A percentile compares a stretch with the other conserved stretches of the same genome.
Evolutionary conservation across 2,888 invertebrate genomes (phyloP).

Genomic region (Sarcophaga rosellei): DNA sequence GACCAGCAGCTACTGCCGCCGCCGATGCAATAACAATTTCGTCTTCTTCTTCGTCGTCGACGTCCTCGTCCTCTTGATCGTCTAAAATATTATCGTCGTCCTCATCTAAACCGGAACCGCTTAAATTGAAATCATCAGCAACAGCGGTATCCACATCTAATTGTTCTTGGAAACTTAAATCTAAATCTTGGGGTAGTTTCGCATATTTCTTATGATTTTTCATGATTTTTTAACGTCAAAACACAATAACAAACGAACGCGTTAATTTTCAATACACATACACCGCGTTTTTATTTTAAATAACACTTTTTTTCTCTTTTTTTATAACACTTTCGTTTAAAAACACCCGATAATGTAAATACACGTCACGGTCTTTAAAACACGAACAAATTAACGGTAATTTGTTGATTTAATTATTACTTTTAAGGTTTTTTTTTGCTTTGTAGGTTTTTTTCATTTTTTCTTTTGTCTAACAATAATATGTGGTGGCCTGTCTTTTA

Average conservation of each 20-base stretch:
- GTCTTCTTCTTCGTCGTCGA: constrained; percentile 77
- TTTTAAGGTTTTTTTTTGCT: constrained; percentile 4
- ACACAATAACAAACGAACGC: not conserved
- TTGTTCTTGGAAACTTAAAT: constrained; percentile 79
- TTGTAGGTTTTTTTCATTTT: constrained; percentile 34
- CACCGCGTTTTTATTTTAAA: constrained; percentile 2
- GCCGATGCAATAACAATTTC: constrained; percentile 75
- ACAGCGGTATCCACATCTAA: constrained; percentile 76
- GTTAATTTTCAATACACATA: not conserved
- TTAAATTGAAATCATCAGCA: constrained; percentile 71
- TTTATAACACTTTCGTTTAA: not conserved
- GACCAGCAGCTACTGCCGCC: constrained; percentile 68
- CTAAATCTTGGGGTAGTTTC: constrained; percentile 81
- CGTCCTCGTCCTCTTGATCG: constrained; percentile 70
- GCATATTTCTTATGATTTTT: constrained; percentile 81
- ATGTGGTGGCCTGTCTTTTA: not conserved
- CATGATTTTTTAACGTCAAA: constrained; percentile 70
- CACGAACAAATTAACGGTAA: not conserved
- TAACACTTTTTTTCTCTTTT: not conserved
- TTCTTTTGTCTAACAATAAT: not conserved
- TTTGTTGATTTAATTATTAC: not conserved
- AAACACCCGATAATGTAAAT: not conserved
- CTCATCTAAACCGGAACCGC: constrained; percentile 71
- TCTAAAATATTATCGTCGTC: constrained; percentile 71
- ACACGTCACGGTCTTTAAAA: not conserved